These are phyloP conservation scores for Karalla daura DNA, from an alignment of 2,797 vertebrate genomes.

Conservation along the genomic window DNA sequence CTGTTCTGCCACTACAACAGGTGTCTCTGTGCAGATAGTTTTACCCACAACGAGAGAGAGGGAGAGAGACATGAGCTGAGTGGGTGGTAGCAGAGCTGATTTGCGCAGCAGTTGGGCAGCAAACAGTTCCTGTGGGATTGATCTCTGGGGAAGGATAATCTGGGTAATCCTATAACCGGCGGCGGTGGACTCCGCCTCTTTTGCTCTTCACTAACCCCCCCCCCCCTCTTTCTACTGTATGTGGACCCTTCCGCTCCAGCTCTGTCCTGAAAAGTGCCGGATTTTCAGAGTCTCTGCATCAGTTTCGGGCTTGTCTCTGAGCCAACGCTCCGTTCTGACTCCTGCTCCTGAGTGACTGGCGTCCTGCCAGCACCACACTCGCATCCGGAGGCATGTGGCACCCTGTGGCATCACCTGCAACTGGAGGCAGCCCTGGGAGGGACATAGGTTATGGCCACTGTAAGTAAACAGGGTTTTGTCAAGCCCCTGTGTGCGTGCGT, in stretches of 20 bases:
- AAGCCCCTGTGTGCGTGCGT: slow-evolving; percentile 12
- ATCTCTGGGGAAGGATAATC: slow-evolving; percentile 82
- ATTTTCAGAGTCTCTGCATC: slow-evolving; percentile 26
- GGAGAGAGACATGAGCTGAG: slow-evolving; percentile 46
- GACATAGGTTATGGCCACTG: slow-evolving; percentile 74
- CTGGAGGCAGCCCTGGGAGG: slow-evolving; percentile 60
- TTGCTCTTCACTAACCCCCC: slow-evolving; percentile 40
- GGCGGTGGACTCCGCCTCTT: slow-evolving; percentile 68
- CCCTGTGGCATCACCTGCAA: slow-evolving; percentile 63
- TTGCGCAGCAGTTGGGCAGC: slow-evolving; percentile 68
- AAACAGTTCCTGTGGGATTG: slow-evolving; percentile 82
- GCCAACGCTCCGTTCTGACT: slow-evolving; percentile 22
- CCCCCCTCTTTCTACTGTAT: slow-evolving; percentile 20
- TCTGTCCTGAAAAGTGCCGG: slow-evolving; percentile 44
- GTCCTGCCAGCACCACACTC: slow-evolving; percentile 38
- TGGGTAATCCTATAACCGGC: slow-evolving; percentile 83
- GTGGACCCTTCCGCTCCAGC: slow-evolving; percentile 21
- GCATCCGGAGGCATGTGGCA: slow-evolving; percentile 76
- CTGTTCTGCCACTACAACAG: slow-evolving; percentile 68
- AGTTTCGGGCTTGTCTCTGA: slow-evolving; percentile 29
- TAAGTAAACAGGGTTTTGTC: slow-evolving; percentile 62
- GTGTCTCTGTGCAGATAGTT: slow-evolving; percentile 73
- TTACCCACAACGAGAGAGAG: slow-evolving; percentile 48
- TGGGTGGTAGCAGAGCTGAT: slow-evolving; percentile 71
- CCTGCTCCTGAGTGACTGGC: slow-evolving; percentile 36